phyloP scores from a whole-genome alignment of 2,113 vertebrate species.

The Eudyptes chrysolophus region DNA sequence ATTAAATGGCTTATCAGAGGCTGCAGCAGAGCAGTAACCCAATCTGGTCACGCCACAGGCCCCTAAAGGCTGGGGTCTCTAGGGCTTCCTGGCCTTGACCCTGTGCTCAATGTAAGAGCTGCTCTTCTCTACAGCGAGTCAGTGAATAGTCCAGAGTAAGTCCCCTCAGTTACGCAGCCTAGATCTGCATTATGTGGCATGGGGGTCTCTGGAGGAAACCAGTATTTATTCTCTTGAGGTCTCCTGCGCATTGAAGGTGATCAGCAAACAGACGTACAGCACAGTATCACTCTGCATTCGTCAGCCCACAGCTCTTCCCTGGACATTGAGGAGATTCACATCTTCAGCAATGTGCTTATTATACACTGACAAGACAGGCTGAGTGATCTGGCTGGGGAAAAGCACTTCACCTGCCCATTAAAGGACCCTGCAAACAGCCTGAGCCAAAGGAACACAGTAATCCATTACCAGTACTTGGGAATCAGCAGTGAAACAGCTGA shows the following conservation, averaged over 20 bases:
- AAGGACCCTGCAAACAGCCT: neutral
- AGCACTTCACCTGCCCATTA: neutral
- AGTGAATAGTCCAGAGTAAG: neutral
- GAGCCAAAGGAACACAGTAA: neutral
- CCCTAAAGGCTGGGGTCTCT: neutral
- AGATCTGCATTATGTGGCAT: neutral
- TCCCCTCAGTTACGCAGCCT: neutral
- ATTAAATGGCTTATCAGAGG: neutral
- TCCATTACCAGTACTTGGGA: neutral
- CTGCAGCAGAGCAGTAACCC: neutral
- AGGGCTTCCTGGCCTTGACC: neutral
- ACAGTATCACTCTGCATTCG: neutral
- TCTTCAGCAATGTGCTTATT: neutral
- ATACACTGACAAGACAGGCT: neutral
- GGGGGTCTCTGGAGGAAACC: neutral
- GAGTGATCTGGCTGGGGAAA: neutral
- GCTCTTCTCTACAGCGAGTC: neutral
- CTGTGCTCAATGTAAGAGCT: fast-evolving
- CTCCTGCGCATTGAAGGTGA: neutral
- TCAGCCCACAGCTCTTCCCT: neutral
- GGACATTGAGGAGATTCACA: neutral
- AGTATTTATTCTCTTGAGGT: neutral
- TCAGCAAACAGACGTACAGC: neutral
- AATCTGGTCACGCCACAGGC: neutral
- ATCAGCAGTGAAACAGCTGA: neutral